Evolutionary conservation across 2,797 vertebrate genomes (phyloP).

Genomic region (Dendrocincla fuliginosa): DNA sequence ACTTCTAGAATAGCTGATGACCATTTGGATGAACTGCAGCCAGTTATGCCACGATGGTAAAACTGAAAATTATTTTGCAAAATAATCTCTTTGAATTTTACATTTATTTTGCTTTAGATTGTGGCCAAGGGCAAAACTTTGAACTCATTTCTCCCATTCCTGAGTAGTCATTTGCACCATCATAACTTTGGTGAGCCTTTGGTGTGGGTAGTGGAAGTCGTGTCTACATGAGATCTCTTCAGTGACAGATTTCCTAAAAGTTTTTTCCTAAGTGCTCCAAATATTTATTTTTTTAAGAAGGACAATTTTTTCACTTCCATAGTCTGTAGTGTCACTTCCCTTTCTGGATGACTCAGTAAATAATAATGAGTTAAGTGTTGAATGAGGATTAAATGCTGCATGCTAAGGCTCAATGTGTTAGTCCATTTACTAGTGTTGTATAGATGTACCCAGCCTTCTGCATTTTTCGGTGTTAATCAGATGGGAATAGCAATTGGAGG

Average conservation of each 20-base stretch:
- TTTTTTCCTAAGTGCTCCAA: not conserved
- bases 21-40: not conserved
- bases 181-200: not conserved
- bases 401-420: not conserved
- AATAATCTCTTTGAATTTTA: not conserved
- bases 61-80: not conserved
- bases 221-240: not conserved
- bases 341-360: not conserved
- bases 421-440: not conserved
- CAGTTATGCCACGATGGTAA: not conserved
- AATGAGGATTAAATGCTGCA: not conserved
- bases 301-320: not conserved
- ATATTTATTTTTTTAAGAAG: not conserved
- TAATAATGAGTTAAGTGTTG: not conserved
- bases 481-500: conserved; percentile 27
- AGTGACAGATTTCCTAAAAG: not conserved
- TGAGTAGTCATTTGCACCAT: not conserved
- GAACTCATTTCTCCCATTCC: not conserved
- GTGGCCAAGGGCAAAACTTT: not conserved
- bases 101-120: not conserved
- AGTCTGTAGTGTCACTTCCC: not conserved
- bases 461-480: conserved; percentile 50
- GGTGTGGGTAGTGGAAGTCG: not conserved
- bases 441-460: not conserved
- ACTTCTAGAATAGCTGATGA: not conserved